phyloP scores from a whole-genome alignment of 2,797 vertebrate species.

The Todus mexicanus region DNA sequence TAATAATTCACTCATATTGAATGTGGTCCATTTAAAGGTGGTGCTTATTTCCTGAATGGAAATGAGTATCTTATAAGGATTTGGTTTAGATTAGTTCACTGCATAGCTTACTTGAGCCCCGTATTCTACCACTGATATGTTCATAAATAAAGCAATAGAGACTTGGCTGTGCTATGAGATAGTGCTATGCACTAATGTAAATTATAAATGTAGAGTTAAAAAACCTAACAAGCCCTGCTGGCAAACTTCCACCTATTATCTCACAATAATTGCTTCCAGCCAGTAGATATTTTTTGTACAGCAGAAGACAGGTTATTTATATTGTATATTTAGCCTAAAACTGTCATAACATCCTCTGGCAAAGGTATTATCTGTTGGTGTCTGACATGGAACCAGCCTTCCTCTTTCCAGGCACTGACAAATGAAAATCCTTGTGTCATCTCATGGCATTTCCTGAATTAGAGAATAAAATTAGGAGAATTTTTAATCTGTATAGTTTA shows the following conservation, averaged over 20 bases:
- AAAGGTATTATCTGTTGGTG: constrained; percentile 54
- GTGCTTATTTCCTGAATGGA: constrained; percentile 46
- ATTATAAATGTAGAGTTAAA: constrained; percentile 2
- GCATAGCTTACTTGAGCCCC: constrained; percentile 4
- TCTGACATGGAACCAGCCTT: constrained; percentile 62
- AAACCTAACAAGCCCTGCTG: neutral
- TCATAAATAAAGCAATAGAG: constrained; percentile 23
- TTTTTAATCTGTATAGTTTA: constrained; percentile 52
- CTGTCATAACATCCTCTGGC: constrained; percentile 64
- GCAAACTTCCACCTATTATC: constrained; percentile 25
- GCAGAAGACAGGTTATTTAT: constrained; percentile 52
- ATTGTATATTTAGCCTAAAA: constrained; percentile 58
- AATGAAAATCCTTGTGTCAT: constrained; percentile 34
- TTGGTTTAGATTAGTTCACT: constrained; percentile 39
- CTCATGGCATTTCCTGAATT: constrained; percentile 59
- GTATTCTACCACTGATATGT: neutral
- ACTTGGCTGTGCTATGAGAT: neutral
- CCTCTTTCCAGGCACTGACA: constrained; percentile 56
- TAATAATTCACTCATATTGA: constrained; percentile 16
- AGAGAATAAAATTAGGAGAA: constrained; percentile 32
- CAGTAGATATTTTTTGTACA: constrained; percentile 5
- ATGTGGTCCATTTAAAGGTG: neutral
- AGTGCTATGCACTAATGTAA: neutral
- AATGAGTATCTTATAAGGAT: neutral
- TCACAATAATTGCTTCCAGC: constrained; percentile 36